Evolutionary conservation across 2,113 vertebrate species (phyloP), one percentile per base, ranked within the genome.

Genomic region (Hyla sarda): DNA sequence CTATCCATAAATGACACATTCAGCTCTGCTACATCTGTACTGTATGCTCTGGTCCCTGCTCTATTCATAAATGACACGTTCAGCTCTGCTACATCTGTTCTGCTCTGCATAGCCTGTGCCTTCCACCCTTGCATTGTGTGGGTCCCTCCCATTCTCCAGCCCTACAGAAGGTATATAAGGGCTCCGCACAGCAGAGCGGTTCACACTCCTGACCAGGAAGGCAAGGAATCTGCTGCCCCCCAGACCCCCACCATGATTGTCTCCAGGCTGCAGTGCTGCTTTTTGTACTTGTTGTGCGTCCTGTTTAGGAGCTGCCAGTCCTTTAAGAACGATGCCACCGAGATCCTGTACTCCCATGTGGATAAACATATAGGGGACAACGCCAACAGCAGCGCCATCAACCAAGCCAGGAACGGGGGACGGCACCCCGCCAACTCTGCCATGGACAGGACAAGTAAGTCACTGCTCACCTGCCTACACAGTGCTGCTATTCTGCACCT

Each of bases 241-340:
- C 88, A 74, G 75, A 86, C 30, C 0, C 28, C 8, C 72, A 83
- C 86, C 94, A 97, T 99, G 97, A 91, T 95, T 88, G 91, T 94
- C 89, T 91, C 92, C 87, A 88, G 94, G 73, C 88, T 93, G 84
- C 95, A 95, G 87, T 93, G 95, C 92, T 95, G 91, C 13, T 91
- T 94, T 87, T 76, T 97, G 84, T 83, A 97, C 82, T 82, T 97
- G 10, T 88, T 95, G 32, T 96, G 96, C 92, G 80, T 96, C 90
- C 93, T 96, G 50, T 90, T 96, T 85, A 94, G 92, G 93, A 96
- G 93, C 89, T 95, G 93, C 91, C 93, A 92, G 83, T 92, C 95
- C 90, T 95, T 97, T 88, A 96, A 97, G 92, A 99, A 98, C 87
- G 97, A 98, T 92, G 96, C 96, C 45, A 98, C 97, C 30, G 97